Evolutionary conservation across 1,140 invertebrate genomes (phyloP).

Genomic region (Wiebesia pumilae): DNA sequence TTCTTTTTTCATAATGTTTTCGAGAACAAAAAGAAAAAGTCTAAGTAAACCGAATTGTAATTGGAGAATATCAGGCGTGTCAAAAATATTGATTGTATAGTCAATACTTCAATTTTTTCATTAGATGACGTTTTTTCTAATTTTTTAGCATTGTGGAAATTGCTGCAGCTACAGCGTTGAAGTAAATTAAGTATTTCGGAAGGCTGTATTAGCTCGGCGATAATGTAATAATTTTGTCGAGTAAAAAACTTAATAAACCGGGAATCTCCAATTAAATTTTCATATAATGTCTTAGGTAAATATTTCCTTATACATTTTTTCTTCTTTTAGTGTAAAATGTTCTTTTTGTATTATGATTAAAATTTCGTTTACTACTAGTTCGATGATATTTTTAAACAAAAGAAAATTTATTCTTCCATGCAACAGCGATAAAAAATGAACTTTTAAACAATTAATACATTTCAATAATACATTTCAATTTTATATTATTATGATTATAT

Average conservation of each 20-base stretch:
- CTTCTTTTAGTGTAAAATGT: neutral
- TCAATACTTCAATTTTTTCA: neutral
- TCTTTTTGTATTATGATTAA: neutral
- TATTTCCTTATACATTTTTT: conserved; percentile 23
- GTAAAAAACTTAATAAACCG: conserved; percentile 3
- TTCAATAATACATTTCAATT: neutral
- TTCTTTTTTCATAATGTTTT: neutral
- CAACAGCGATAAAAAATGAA: neutral
- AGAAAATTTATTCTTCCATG: too few relatives aligned
- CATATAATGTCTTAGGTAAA: neutral
- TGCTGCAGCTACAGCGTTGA: neutral
- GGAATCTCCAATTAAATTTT: conserved; percentile 26
- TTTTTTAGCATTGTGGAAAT: neutral
- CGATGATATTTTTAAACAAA: too few relatives aligned
- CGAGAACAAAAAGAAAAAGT: neutral
- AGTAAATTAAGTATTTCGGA: neutral
- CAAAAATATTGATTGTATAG: neutral
- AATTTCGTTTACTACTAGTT: neutral
- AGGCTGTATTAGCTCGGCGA: neutral
- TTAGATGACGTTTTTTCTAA: neutral
- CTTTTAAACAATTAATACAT: neutral
- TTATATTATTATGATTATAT: neutral
- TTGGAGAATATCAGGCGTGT: neutral
- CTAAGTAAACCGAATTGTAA: neutral
- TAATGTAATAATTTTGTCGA: neutral